These are phyloP conservation scores for Drepana arcuata DNA, from an alignment of 1,140 invertebrate genomes.

Conservation along the genomic window DNA sequence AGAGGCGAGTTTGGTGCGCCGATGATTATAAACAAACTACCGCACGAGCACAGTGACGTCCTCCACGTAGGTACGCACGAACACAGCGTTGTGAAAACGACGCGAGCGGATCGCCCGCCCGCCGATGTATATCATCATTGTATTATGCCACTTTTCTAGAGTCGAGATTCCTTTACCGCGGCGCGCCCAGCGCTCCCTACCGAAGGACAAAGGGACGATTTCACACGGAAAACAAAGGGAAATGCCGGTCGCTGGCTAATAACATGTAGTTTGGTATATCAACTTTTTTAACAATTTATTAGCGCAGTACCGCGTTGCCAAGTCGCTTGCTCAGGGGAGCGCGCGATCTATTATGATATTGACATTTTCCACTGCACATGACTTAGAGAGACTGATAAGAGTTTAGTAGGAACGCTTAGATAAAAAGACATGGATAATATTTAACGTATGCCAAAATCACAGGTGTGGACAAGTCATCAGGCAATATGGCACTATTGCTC, in stretches of 20 bases:
- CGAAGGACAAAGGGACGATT: slow-evolving; percentile 65
- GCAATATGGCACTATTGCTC: slow-evolving; percentile 10
- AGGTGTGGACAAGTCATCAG: slow-evolving; percentile 12
- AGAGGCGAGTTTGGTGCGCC: slow-evolving; percentile 24
- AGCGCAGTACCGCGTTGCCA: slow-evolving; percentile 47
- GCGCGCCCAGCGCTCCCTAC: slow-evolving; percentile 54
- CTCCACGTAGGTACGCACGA: slow-evolving; percentile 47
- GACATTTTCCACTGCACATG: slow-evolving; percentile 23
- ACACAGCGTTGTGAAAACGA: slow-evolving; percentile 48
- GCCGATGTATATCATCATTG: slow-evolving; percentile 58
- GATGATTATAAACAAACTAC: slow-evolving; percentile 63
- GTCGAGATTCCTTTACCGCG: slow-evolving; percentile 61
- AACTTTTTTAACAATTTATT: slow-evolving; percentile 38
- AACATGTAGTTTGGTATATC: slow-evolving; percentile 35
- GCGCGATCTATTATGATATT: slow-evolving; percentile 55
- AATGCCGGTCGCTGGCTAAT: slow-evolving; percentile 43
- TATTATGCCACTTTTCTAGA: slow-evolving; percentile 69
- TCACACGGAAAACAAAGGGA: slow-evolving; percentile 63
- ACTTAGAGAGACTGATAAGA: slow-evolving; percentile 15
- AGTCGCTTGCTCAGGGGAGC: slow-evolving; percentile 36
- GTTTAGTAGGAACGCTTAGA: too few relatives aligned
- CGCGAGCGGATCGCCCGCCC: slow-evolving; percentile 47
- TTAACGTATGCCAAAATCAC: slow-evolving; percentile 12
- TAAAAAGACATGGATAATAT: too few relatives aligned
- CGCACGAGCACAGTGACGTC: slow-evolving; percentile 51